Percentiles rank a stretch among this genome's conserved stretches.
Evolutionary conservation across 2,113 vertebrate genomes (phyloP).

Genomic region (Taxidea taxus): DNA sequence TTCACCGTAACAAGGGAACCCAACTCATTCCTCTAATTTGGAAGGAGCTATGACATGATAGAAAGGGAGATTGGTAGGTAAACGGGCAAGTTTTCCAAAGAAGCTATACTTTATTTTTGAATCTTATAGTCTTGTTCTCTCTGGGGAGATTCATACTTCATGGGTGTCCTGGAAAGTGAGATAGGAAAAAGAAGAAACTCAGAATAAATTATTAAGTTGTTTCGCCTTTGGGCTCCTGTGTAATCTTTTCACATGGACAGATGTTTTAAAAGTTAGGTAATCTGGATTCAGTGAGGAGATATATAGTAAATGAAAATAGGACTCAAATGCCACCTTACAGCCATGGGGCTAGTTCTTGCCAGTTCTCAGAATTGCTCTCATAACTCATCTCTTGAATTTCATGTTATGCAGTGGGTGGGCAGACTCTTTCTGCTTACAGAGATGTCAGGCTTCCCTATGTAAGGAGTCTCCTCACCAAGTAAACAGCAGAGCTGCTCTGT

Average conservation of each 20-base stretch:
- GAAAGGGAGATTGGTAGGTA: slow-evolving; percentile 25
- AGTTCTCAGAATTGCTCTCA: slow-evolving; percentile 9
- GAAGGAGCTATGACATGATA: slow-evolving; percentile 23
- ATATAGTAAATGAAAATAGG: slow-evolving; percentile 43
- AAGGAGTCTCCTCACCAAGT: not conserved
- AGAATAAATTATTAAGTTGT: slow-evolving; percentile 39
- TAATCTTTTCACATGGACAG: slow-evolving; percentile 45
- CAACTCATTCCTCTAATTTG: not conserved
- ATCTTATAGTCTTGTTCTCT: not conserved
- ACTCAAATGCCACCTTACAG: slow-evolving; percentile 17
- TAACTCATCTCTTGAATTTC: slow-evolving; percentile 48
- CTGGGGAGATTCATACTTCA: slow-evolving; percentile 16
- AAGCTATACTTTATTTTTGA: slow-evolving; percentile 37
- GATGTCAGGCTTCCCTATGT: not conserved
- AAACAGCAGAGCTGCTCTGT: not conserved
- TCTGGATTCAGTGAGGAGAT: slow-evolving; percentile 34
- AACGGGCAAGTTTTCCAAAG: slow-evolving; percentile 31
- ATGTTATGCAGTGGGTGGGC: not conserved
- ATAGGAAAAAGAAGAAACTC: slow-evolving; percentile 31
- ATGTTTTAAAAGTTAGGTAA: slow-evolving; percentile 53
- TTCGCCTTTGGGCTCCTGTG: slow-evolving; percentile 24
- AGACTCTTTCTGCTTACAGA: not conserved
- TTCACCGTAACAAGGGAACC: not conserved
- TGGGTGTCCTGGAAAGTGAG: not conserved
- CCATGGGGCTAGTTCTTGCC: not conserved